A percentile compares a stretch with the other conserved stretches of the same genome.
These are phyloP conservation scores for Uromys caudimaculatus DNA, from an alignment of 2,797 vertebrate species.

Conservation along the genomic window DNA sequence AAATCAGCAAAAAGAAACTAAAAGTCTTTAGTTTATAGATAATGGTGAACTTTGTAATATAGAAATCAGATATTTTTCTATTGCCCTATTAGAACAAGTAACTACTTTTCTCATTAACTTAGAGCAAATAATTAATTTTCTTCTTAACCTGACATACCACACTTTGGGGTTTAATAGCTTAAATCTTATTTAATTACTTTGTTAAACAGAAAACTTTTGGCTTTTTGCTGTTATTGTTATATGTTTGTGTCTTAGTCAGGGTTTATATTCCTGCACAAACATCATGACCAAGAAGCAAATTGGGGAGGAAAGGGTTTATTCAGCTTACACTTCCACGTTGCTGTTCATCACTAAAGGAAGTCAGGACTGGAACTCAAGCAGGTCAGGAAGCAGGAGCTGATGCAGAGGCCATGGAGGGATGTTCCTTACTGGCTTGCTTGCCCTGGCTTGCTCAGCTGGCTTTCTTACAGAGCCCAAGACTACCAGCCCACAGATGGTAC, in stretches of 20 bases:
- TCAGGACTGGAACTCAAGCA: too few species aligned
- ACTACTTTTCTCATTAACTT: constrained; percentile 53
- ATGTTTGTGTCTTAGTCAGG: background rate
- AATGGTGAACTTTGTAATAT: constrained; percentile 33
- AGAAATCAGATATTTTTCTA: constrained; percentile 6
- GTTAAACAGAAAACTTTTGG: constrained; percentile 34
- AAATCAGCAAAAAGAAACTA: background rate
- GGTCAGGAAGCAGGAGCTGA: too few species aligned
- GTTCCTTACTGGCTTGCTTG: too few species aligned
- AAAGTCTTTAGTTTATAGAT: constrained; percentile 53
- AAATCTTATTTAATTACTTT: constrained; percentile 48
- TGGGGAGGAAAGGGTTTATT: too few species aligned
- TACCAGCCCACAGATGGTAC: too few species aligned
- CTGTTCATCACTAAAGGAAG: too few species aligned
- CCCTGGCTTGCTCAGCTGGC: too few species aligned
- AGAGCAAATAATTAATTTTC: constrained; percentile 40
- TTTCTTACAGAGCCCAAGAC: too few species aligned
- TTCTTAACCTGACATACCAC: background rate
- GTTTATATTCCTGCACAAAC: too few species aligned
- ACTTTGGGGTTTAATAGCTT: constrained; percentile 16
- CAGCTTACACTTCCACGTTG: too few species aligned
- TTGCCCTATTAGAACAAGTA: constrained; percentile 19
- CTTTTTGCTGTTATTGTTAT: background rate
- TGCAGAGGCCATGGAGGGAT: too few species aligned
- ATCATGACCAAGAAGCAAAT: too few species aligned